These are phyloP conservation scores for Bimastos eiseni DNA, from an alignment of 2,888 invertebrate genomes.

Conservation along the genomic window DNA sequence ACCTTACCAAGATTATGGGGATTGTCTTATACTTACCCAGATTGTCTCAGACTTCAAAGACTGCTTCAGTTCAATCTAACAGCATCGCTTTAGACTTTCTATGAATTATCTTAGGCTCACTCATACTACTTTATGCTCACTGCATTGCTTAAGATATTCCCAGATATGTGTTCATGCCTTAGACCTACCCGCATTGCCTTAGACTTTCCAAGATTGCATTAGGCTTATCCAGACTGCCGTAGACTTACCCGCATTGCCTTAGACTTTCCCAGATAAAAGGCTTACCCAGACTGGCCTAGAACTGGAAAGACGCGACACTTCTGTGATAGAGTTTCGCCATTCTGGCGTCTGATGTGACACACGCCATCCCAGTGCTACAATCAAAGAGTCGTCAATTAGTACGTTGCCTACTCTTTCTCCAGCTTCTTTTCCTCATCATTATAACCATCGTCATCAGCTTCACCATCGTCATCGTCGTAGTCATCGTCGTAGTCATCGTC, in stretches of 20 bases:
- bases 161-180: too few relatives aligned
- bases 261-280: not conserved
- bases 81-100: not conserved
- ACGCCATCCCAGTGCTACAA: constrained; percentile 22
- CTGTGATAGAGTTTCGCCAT: constrained; percentile 77
- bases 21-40: not conserved
- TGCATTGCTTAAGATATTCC: too few relatives aligned
- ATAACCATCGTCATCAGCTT: not conserved
- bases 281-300: constrained; percentile 58
- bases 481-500: not conserved
- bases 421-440: not conserved
- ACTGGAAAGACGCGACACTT: constrained; percentile 79
- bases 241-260: not conserved
- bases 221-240: not conserved
- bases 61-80: too few relatives aligned
- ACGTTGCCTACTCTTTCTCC: not conserved
- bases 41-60: not conserved
- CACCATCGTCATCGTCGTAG: constrained; percentile 25
- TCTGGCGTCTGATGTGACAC: constrained; percentile 74
- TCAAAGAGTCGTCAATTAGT: not conserved
- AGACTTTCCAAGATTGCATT: not conserved
- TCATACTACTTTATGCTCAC: not conserved
- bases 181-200: not conserved
- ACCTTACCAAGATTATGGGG: too few relatives aligned
- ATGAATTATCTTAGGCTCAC: not conserved